Conservation (phyloP, 2,113 vertebrate species). For the Parotia lawesii region DNA sequence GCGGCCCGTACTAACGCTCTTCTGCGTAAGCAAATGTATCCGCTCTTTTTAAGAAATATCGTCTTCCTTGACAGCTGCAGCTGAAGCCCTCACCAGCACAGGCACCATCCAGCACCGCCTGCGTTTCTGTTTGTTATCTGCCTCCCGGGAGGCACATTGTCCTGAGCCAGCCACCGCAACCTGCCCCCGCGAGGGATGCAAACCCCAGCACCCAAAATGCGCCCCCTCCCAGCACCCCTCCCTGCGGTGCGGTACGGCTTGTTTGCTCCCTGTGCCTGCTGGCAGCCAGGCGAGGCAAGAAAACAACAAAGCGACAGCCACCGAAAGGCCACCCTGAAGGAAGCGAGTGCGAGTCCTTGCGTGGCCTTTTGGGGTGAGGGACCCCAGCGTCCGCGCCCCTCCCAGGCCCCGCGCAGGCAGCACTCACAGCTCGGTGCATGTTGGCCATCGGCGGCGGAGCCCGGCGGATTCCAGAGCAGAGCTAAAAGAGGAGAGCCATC, state of each 20-base stretch:
- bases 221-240: neutral
- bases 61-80: neutral
- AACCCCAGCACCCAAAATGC: neutral
- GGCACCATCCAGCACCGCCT: neutral
- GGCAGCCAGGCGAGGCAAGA: neutral
- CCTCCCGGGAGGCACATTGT: neutral
- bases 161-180: neutral
- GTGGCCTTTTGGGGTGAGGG: slow-evolving; percentile 6
- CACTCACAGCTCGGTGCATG: slow-evolving; percentile 92
- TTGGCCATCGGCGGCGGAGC: slow-evolving; percentile 74
- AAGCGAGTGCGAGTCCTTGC: neutral
- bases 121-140: neutral
- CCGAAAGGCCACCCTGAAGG: neutral
- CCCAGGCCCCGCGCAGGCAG: slow-evolving; percentile 44
- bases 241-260: neutral
- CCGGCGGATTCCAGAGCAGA: slow-evolving; percentile 82
- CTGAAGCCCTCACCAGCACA: neutral
- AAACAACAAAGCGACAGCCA: neutral
- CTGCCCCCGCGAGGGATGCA: neutral
- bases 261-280: neutral
- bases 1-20: neutral
- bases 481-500: slow-evolving; percentile 76
- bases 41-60: neutral
- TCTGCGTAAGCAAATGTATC: neutral
- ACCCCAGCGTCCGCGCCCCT: slow-evolving; percentile 40